A percentile compares a stretch with the other conserved stretches of the same genome.
phyloP scores from a whole-genome alignment of 2,113 vertebrate species.

The Psophia crepitans region DNA sequence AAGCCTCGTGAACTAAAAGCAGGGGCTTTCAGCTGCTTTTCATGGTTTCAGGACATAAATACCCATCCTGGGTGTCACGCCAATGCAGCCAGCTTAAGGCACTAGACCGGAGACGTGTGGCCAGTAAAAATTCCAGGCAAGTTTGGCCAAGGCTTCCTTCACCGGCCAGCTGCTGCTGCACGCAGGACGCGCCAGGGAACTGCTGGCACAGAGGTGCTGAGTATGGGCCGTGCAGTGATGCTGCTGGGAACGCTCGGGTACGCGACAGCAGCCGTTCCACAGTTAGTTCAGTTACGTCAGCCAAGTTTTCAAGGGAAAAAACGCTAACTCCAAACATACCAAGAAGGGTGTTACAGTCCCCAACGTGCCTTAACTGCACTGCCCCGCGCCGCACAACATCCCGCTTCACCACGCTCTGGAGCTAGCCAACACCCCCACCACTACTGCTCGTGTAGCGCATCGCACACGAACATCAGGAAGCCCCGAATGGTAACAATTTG shows the following conservation, averaged over 20 bases:
- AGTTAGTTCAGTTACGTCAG: accelerated
- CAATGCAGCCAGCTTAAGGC: background rate
- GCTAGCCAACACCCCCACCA: accelerated
- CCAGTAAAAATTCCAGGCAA: background rate
- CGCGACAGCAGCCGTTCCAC: background rate
- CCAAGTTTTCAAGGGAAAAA: background rate
- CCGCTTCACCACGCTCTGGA: accelerated
- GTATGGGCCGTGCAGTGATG: accelerated
- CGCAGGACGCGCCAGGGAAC: accelerated
- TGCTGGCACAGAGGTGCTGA: background rate
- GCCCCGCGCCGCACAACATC: background rate
- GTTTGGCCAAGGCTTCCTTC: background rate
- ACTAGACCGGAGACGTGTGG: accelerated
- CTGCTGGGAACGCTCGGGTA: background rate
- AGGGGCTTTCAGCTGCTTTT: background rate
- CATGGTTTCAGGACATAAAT: background rate
- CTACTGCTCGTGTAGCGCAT: accelerated
- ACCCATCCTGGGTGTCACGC: accelerated
- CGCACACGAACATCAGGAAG: background rate
- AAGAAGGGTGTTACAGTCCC: background rate
- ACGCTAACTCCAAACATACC: accelerated
- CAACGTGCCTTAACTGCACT: accelerated
- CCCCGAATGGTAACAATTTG: no score
- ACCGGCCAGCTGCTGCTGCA: background rate
- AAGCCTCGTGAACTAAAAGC: background rate